These are phyloP conservation scores for Heliopora coerulea DNA, from an alignment of 92 coral and sea anemone genomes.

Conservation along the genomic window DNA sequence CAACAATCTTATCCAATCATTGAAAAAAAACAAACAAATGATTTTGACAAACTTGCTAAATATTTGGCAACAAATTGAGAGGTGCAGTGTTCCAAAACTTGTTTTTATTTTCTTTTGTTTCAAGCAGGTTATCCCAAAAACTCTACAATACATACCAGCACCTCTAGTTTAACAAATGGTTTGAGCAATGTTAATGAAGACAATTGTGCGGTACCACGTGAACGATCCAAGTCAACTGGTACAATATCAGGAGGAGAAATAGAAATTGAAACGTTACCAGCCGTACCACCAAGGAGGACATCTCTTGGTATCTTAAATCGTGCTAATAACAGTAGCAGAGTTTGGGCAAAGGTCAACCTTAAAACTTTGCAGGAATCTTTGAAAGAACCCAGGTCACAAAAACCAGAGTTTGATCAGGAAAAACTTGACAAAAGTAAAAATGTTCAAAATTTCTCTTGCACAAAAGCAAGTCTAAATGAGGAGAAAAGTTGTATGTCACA, in stretches of 20 bases:
- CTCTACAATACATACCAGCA: not conserved
- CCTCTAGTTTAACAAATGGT: not conserved
- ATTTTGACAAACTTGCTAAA: too few relatives aligned
- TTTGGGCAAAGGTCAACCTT: not conserved
- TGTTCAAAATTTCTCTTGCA: not conserved
- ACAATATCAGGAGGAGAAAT: not conserved
- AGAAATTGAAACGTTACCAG: not conserved
- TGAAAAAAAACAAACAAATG: too few relatives aligned
- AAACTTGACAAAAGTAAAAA: not conserved
- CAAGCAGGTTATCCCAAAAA: slow-evolving; percentile 5
- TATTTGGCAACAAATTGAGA: too few relatives aligned
- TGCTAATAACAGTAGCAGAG: not conserved
- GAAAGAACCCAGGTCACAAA: not conserved
- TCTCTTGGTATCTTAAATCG: slow-evolving; percentile 30
- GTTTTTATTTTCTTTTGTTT: not conserved
- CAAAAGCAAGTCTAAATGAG: slow-evolving; percentile 7
- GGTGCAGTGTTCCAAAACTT: not conserved
- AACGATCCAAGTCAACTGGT: not conserved
- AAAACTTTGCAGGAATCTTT: not conserved
- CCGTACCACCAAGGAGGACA: slow-evolving; percentile 39
- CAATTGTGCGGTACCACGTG: not conserved
- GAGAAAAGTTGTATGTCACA: not conserved
- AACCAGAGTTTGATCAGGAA: not conserved
- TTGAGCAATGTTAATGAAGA: not conserved
- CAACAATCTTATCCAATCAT: too few relatives aligned